Conservation (phyloP, 2,113 vertebrate genomes). For the Corydoras maculifer region DNA sequence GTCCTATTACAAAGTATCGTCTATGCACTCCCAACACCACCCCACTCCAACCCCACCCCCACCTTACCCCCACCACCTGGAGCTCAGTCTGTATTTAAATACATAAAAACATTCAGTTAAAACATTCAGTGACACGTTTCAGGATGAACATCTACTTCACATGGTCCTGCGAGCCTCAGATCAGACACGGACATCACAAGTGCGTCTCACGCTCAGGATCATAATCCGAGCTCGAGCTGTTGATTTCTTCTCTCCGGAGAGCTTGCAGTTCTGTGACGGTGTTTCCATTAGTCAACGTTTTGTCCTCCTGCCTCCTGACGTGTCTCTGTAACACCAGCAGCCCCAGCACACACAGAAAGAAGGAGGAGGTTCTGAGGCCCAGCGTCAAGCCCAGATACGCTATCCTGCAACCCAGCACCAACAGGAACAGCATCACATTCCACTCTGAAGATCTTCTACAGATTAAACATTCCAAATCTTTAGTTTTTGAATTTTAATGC, state of each 20-base stretch:
- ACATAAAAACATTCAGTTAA: too few species aligned
- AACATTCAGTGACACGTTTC: conserved; percentile 29
- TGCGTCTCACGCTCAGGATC: conserved; percentile 75
- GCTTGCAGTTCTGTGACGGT: conserved; percentile 53
- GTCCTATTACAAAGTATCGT: too few species aligned
- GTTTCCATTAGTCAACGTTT: conserved; percentile 45
- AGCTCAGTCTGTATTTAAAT: too few species aligned
- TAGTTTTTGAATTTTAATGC: too few species aligned
- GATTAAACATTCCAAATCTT: too few species aligned
- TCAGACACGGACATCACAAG: conserved; percentile 60
- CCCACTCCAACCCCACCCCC: too few species aligned
- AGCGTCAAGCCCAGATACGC: conserved; percentile 81
- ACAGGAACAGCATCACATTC: not conserved
- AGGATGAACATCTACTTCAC: conserved; percentile 40
- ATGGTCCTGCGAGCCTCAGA: conserved; percentile 43
- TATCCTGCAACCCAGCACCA: conserved; percentile 58
- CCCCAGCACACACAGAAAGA: conserved; percentile 73
- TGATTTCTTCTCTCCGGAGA: conserved; percentile 64
- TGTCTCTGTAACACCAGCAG: conserved; percentile 72
- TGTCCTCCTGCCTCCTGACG: conserved; percentile 53
- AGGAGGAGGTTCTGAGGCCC: conserved; percentile 74
- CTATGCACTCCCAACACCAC: too few species aligned
- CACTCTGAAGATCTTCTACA: not conserved
- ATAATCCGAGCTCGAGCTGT: conserved; percentile 61
- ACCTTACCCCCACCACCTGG: too few species aligned